Conservation (phyloP, 2,888 invertebrate genomes). For the Pollenia labialis region DNA sequence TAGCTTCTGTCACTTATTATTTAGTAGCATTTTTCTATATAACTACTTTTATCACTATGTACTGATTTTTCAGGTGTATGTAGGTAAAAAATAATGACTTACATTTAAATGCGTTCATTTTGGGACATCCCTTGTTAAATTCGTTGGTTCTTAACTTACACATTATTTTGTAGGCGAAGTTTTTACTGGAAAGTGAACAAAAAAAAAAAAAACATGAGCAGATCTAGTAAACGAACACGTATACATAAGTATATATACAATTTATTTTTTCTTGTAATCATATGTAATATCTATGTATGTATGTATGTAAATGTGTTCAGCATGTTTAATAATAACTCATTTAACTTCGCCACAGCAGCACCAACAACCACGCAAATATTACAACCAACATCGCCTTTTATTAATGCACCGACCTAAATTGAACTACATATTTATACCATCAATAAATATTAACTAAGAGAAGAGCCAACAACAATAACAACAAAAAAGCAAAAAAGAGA, state of each 20-base stretch:
- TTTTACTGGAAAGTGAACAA: too few species aligned
- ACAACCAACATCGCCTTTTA: constrained; percentile 8
- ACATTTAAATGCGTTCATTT: too few species aligned
- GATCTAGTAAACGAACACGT: too few species aligned
- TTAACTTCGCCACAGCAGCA: constrained; percentile 28
- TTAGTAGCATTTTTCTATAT: too few species aligned
- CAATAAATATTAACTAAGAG: constrained; percentile 15
- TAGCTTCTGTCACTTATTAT: too few species aligned
- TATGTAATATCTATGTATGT: not conserved
- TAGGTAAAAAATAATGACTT: too few species aligned
- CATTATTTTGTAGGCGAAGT: too few species aligned
- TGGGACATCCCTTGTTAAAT: too few species aligned
- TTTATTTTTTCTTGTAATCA: not conserved
- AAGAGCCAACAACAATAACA: not conserved
- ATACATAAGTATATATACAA: not conserved
- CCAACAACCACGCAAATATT: not conserved
- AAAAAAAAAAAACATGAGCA: too few species aligned
- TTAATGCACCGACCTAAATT: constrained; percentile 52
- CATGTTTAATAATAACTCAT: constrained; percentile 26
- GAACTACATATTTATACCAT: constrained; percentile 15
- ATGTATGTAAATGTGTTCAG: not conserved
- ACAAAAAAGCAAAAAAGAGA: constrained; percentile 13
- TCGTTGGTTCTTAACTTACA: too few species aligned
- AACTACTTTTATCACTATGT: too few species aligned
- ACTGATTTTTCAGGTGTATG: too few species aligned